Percentiles rank a stretch among this genome's conserved stretches.
These are phyloP conservation scores for Camptogramma bilineatum DNA, from an alignment of 2,888 invertebrate species.

Conservation along the genomic window DNA sequence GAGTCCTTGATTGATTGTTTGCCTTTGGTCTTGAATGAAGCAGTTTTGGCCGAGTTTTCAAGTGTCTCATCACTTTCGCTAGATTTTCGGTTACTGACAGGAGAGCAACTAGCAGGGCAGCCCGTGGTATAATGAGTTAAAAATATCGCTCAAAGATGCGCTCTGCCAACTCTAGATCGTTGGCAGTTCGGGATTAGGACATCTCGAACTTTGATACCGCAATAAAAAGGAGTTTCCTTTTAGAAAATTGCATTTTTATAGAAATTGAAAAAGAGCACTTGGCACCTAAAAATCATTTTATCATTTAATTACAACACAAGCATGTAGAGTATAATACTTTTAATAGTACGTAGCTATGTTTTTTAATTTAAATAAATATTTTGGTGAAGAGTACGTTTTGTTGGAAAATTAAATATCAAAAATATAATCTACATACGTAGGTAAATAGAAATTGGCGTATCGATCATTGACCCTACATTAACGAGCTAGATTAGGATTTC, in stretches of 20 bases:
- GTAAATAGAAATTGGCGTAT: slow-evolving; percentile 39
- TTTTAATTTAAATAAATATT: too few species aligned
- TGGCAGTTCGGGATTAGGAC: slow-evolving; percentile 70
- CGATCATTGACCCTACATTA: slow-evolving; percentile 47
- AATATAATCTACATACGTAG: slow-evolving; percentile 15
- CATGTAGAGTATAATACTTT: neutral
- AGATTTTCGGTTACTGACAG: slow-evolving; percentile 70
- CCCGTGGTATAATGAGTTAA: slow-evolving; percentile 83
- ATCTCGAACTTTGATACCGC: slow-evolving; percentile 78
- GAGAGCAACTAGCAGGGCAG: slow-evolving; percentile 77
- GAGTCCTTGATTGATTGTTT: slow-evolving; percentile 44
- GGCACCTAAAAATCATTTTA: neutral
- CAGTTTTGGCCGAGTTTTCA: slow-evolving; percentile 54
- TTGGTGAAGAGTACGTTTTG: too few species aligned
- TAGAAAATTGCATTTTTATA: slow-evolving; percentile 6
- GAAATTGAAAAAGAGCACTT: neutral
- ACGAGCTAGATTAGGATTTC: slow-evolving; percentile 39
- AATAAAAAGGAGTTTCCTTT: slow-evolving; percentile 54
- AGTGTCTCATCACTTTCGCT: slow-evolving; percentile 78
- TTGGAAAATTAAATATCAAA: neutral
- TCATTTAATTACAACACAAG: neutral
- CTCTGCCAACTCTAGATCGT: slow-evolving; percentile 79
- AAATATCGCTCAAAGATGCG: slow-evolving; percentile 84
- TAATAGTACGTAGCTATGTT: neutral
- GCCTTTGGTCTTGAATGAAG: slow-evolving; percentile 47